Percentiles rank a stretch among this genome's conserved stretches.
These are phyloP conservation scores for Ochotona princeps DNA, from an alignment of 2,113 vertebrate species.

Conservation along the genomic window DNA sequence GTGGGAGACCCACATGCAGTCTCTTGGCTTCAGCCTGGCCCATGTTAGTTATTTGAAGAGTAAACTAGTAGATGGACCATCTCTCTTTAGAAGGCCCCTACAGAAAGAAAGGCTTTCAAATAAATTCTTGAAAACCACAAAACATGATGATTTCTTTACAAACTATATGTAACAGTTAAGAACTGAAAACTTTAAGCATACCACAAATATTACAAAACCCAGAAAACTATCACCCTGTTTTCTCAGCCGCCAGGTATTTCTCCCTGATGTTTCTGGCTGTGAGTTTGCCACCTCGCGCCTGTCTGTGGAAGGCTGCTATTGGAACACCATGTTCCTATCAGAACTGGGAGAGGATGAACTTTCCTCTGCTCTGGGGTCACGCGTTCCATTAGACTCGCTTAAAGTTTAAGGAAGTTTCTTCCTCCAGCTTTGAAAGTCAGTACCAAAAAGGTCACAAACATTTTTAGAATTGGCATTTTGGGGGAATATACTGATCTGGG, in stretches of 20 bases:
- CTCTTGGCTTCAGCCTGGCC: no score
- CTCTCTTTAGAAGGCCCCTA: no score
- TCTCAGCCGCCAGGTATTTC: neutral
- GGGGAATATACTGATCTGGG: neutral
- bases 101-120: no score
- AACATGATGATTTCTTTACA: no score
- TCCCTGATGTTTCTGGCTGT: neutral
- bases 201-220: constrained; percentile 17
- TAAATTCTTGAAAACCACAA: no score
- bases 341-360: neutral
- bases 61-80: no score
- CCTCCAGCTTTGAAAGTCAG: neutral
- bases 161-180: no score
- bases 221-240: neutral
- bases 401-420: constrained; percentile 13
- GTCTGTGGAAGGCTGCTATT: neutral
- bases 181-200: neutral
- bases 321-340: neutral
- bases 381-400: neutral
- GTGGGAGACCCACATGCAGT: no score
- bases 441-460: neutral
- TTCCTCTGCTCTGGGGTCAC: neutral
- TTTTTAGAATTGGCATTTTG: neutral
- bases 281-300: neutral
- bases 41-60: no score